phyloP scores from a whole-genome alignment of 2,113 vertebrate species.

The Pardalotus punctatus region DNA sequence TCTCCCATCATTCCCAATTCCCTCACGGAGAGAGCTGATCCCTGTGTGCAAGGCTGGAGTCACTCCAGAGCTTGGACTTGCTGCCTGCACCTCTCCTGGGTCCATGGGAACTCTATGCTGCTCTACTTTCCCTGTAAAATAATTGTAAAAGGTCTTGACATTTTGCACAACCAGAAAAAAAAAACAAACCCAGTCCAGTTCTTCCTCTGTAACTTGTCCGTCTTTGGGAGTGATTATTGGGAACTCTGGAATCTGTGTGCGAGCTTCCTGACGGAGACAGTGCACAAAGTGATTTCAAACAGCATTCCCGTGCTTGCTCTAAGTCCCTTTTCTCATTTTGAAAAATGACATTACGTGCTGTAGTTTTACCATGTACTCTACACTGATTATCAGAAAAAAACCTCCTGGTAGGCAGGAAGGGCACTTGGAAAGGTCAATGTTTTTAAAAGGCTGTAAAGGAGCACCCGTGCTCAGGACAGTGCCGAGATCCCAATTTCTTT shows the following conservation, averaged over 20 bases:
- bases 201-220: fast-evolving
- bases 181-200: neutral
- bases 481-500: fast-evolving
- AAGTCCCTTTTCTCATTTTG: neutral
- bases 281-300: neutral
- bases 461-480: fast-evolving
- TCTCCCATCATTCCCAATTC: fast-evolving
- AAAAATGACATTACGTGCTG: fast-evolving
- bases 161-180: neutral
- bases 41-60: fast-evolving
- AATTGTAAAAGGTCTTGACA: neutral
- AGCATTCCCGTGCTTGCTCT: neutral
- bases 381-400: neutral
- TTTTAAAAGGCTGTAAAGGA: neutral
- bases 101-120: fast-evolving
- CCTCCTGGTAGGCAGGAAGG: fast-evolving
- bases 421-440: neutral
- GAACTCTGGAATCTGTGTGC: fast-evolving
- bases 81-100: neutral
- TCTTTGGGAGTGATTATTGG: fast-evolving
- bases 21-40: neutral
- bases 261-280: neutral
- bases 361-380: fast-evolving
- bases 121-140: neutral
- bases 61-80: neutral